These are phyloP conservation scores for Umimayanthus kanabou DNA, from an alignment of 92 coral and sea anemone genomes.

Conservation along the genomic window DNA sequence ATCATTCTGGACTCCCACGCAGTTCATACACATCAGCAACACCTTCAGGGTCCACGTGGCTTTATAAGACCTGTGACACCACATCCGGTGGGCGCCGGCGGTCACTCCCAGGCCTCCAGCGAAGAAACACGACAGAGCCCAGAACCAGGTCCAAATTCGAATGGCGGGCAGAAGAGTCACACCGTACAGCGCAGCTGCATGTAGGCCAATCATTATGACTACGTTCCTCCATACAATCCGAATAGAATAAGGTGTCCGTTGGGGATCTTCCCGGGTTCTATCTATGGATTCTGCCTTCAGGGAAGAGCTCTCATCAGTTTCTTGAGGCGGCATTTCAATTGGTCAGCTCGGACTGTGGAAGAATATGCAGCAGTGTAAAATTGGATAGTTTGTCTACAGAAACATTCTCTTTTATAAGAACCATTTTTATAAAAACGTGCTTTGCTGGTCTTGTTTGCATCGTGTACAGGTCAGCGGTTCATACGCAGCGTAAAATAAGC, in stretches of 20 bases:
- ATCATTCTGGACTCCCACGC: constrained; percentile 61
- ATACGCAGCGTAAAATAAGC: too few relatives aligned
- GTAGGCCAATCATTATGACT: constrained; percentile 50
- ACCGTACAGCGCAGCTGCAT: constrained; percentile 61
- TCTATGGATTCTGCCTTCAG: constrained; percentile 8
- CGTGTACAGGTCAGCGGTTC: too few relatives aligned
- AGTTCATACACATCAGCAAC: constrained; percentile 55
- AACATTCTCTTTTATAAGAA: too few relatives aligned
- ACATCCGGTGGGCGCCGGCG: constrained; percentile 71
- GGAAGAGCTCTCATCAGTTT: neutral
- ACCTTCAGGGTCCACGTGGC: constrained; percentile 60
- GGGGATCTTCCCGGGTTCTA: neutral
- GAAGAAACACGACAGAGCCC: constrained; percentile 45
- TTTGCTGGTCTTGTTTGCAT: too few relatives aligned
- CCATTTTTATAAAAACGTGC: too few relatives aligned
- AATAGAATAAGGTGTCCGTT: neutral
- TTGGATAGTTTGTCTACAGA: too few relatives aligned
- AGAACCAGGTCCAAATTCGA: constrained; percentile 56
- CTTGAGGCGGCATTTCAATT: constrained; percentile 20
- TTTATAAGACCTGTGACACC: constrained; percentile 77
- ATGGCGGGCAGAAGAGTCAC: constrained; percentile 56
- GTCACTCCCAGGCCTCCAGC: constrained; percentile 62
- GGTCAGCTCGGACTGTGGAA: neutral
- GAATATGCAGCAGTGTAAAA: neutral
- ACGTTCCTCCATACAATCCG: constrained; percentile 68